Evolutionary conservation across 1,140 invertebrate species (phyloP).

Genomic region (Mycetomoellerius zeteki): DNA sequence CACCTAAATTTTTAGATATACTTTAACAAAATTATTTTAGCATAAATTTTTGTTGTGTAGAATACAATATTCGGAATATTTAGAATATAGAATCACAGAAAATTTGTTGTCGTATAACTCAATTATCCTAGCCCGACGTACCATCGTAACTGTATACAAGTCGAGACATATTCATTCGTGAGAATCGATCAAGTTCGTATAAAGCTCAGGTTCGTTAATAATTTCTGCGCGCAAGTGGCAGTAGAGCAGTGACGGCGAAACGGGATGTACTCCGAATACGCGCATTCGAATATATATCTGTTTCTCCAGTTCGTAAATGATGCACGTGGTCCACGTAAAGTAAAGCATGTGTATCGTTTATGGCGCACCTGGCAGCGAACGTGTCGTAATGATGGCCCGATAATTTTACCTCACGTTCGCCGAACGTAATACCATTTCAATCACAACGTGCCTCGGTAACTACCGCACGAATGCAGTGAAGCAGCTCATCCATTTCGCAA

Average conservation of each 20-base stretch:
- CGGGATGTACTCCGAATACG: slow-evolving; percentile 4
- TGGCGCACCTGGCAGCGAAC: slow-evolving; percentile 54
- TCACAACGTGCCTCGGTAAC: slow-evolving; percentile 25
- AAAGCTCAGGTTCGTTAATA: slow-evolving; percentile 54
- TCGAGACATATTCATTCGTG: slow-evolving; percentile 19
- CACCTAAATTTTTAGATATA: no score
- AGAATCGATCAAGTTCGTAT: slow-evolving; percentile 54
- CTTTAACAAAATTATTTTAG: no score
- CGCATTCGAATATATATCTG: slow-evolving; percentile 19
- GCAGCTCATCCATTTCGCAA: not conserved
- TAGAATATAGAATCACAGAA: not conserved
- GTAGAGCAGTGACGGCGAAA: not conserved
- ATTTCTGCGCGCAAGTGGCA: slow-evolving; percentile 22
- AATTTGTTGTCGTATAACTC: not conserved
- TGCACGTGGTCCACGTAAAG: slow-evolving; percentile 63
- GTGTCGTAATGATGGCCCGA: slow-evolving; percentile 58
- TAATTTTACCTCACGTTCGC: slow-evolving; percentile 42
- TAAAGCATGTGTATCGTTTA: slow-evolving; percentile 59
- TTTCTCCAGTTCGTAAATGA: slow-evolving; percentile 58
- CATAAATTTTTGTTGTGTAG: no score
- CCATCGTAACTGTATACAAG: not conserved
- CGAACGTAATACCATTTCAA: not conserved
- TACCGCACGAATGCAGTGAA: not conserved
- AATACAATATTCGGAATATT: not conserved
- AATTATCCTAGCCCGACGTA: not conserved